Conservation (phyloP, 2,888 invertebrate genomes). For the Apodemia duryi region DNA sequence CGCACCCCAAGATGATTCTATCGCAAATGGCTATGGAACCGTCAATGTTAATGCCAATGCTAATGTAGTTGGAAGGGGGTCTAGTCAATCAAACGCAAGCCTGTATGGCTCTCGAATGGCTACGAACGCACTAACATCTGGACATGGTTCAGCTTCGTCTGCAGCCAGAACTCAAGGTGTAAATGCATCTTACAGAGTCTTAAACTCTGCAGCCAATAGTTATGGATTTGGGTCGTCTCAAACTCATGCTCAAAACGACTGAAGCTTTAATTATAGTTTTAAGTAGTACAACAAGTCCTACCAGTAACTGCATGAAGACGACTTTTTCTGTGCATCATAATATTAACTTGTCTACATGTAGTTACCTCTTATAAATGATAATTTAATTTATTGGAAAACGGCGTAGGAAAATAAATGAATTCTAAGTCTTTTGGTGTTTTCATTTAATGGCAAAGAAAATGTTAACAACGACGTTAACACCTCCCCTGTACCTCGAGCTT, state of each 20-base stretch:
- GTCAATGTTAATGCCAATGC: slow-evolving; percentile 27
- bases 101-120: slow-evolving; percentile 41
- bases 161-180: slow-evolving; percentile 49
- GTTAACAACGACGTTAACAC: too few species aligned
- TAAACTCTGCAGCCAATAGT: slow-evolving; percentile 51
- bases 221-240: slow-evolving; percentile 50
- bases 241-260: slow-evolving; percentile 52
- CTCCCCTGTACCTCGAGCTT: too few species aligned
- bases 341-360: slow-evolving; percentile 68
- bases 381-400: not conserved
- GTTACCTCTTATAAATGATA: slow-evolving; percentile 44
- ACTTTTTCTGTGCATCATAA: slow-evolving; percentile 41
- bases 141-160: slow-evolving; percentile 52
- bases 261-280: slow-evolving; percentile 24
- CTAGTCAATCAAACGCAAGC: slow-evolving; percentile 4
- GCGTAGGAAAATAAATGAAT: not conserved
- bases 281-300: not conserved
- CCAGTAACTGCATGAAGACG: slow-evolving; percentile 68
- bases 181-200: slow-evolving; percentile 47
- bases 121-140: slow-evolving; percentile 48
- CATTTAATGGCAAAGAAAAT: not conserved
- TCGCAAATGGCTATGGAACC: slow-evolving; percentile 6
- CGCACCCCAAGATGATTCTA: slow-evolving; percentile 27
- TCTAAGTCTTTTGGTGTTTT: slow-evolving; percentile 2
- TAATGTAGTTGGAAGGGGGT: slow-evolving; percentile 28